Evolutionary conservation across 2,888 invertebrate species (phyloP).

Genomic region (Nomada hirtipes): DNA sequence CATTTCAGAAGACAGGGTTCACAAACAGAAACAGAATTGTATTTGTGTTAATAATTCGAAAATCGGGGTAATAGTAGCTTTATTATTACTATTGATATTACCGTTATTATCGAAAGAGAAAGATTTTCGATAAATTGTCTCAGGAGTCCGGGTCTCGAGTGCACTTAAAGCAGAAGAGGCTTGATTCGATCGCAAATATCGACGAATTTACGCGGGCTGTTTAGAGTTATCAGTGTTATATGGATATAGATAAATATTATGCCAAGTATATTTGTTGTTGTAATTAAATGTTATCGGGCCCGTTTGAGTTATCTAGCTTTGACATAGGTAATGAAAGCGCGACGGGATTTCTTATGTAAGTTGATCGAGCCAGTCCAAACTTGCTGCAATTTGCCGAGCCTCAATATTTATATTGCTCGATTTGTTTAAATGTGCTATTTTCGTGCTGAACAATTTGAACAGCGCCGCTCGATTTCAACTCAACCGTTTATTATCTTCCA

Average conservation of each 20-base stretch:
- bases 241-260: constrained; percentile 43
- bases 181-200: constrained; percentile 48
- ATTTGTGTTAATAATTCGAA: too few relatives aligned
- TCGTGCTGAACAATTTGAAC: neutral
- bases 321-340: constrained; percentile 32
- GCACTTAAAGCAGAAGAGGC: constrained; percentile 4
- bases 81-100: too few relatives aligned
- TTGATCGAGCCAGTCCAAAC: constrained; percentile 18
- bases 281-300: constrained; percentile 37
- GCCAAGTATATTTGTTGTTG: constrained; percentile 34
- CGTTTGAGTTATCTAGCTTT: constrained; percentile 40
- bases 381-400: constrained; percentile 14
- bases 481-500: neutral
- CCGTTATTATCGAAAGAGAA: too few relatives aligned
- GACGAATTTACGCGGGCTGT: constrained; percentile 40
- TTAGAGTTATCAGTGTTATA: constrained; percentile 36
- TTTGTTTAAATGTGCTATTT: constrained; percentile 19
- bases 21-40: too few relatives aligned
- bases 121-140: too few relatives aligned
- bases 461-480: too few relatives aligned
- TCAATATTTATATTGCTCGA: constrained; percentile 27
- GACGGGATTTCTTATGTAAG: constrained; percentile 26
- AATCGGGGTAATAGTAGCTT: too few relatives aligned
- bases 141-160: too few relatives aligned
- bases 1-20: too few relatives aligned